Evolutionary conservation across 2,113 vertebrate genomes (phyloP).

Genomic region (Theristicus caerulescens): DNA sequence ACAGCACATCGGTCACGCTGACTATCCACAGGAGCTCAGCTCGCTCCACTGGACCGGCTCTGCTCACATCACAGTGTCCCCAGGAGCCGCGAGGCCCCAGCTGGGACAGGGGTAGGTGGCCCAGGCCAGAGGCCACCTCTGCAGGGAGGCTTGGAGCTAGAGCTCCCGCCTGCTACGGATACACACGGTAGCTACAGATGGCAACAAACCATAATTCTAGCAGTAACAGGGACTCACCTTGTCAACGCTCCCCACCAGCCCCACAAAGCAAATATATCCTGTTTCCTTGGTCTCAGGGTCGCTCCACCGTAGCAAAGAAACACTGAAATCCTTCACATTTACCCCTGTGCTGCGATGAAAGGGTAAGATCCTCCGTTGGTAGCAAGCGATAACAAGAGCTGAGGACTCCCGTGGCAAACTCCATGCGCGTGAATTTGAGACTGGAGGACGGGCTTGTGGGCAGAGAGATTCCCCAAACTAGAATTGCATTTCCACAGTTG

Average conservation of each 20-base stretch:
- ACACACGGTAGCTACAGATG: accelerated
- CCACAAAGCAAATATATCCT: neutral
- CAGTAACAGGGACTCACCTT: neutral
- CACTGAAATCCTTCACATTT: neutral
- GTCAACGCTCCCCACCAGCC: neutral
- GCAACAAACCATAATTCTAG: neutral
- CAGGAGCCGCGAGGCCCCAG: accelerated
- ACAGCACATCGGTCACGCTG: accelerated
- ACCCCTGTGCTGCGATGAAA: neutral
- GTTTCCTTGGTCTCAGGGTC: neutral
- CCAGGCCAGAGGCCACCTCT: neutral
- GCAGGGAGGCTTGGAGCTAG: neutral
- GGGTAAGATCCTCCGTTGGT: neutral
- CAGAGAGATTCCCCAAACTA: neutral
- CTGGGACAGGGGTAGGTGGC: neutral
- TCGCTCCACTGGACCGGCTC: neutral
- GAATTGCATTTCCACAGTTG: neutral
- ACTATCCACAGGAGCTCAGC: neutral
- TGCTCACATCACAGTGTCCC: accelerated
- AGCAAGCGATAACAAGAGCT: too few species aligned
- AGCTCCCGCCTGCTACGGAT: neutral
- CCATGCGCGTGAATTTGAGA: neutral
- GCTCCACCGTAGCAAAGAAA: neutral
- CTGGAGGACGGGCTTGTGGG: accelerated
- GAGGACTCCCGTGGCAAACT: accelerated